phyloP scores from a whole-genome alignment of 2,797 vertebrate species.

The Microhierax caerulescens region DNA sequence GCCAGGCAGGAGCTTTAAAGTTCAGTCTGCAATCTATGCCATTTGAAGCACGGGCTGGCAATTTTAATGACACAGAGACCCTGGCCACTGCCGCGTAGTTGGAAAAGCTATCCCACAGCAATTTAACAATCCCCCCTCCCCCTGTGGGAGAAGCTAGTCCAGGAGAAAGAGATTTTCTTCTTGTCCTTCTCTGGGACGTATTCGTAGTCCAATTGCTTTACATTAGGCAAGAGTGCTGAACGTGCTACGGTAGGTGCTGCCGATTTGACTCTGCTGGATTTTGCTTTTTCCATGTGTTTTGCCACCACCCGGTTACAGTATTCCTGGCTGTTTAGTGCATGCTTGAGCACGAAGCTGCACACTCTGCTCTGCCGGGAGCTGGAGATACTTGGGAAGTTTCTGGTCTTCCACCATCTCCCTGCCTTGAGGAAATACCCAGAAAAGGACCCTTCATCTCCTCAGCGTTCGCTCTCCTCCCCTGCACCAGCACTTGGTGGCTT shows the following conservation, averaged over 20 bases:
- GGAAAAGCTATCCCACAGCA: not conserved
- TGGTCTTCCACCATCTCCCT: not conserved
- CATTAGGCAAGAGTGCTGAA: not conserved
- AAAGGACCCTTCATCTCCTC: not conserved
- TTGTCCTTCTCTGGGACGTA: not conserved
- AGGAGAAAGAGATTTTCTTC: not conserved
- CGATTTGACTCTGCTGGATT: not conserved
- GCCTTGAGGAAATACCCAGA: not conserved
- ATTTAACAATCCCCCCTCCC: not conserved
- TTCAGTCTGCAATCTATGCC: not conserved
- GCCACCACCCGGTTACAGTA: fast-evolving
- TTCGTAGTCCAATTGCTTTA: not conserved
- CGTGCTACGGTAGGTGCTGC: not conserved
- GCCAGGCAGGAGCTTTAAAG: not conserved
- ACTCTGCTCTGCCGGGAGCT: not conserved
- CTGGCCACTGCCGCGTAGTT: not conserved
- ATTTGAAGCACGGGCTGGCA: not conserved
- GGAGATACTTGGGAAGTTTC: not conserved
- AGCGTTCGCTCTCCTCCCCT: not conserved
- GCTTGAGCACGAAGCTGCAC: not conserved
- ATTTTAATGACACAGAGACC: not conserved
- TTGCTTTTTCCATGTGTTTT: not conserved
- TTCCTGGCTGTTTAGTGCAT: not conserved
- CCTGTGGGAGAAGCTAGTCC: not conserved
- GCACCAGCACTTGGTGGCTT: not conserved